Evolutionary conservation across 1,140 invertebrate species (phyloP), one percentile per base, ranked within the genome.

Genomic region (Saccostrea cuccullata): DNA sequence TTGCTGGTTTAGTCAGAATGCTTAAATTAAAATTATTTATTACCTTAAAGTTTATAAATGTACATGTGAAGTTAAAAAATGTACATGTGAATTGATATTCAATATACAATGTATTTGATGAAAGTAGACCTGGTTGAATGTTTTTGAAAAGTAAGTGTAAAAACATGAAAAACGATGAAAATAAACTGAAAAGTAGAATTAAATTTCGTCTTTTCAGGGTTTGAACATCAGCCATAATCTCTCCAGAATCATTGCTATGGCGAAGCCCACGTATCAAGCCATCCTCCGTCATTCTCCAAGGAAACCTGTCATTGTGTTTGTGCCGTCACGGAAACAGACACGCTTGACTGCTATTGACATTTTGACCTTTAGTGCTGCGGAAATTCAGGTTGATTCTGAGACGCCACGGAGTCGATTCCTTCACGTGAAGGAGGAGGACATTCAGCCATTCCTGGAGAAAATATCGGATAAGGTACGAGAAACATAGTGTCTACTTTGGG

Each of bases 191-290:
- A 47, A 47, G 6, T 47, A 2, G 47, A 47, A 3, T 47, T 47
- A n/a, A n/a, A n/a, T 47, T 36, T 36, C 84, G 12, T 92, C 88
- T 86, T 91, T 91, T 23, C 95, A 98, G 96, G 98, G 99, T 15
- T 98, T 99, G 94, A 99, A 99, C 95, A 98, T 99, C 17, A 99
- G 98, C 0, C 99, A 99, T 95, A 99, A 99, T 94, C 97, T 97
- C 2, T 98, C 98, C 0, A 96, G 99, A 40, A 96, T 99, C 1
- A 97, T 99, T 2, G 98, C 99, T 0, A 99, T 99, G 99, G 97
- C 98, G 0, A 99, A 99, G 94, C 99, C 99, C 0, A 97, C 98
- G 0, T 99, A 99, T 95, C 98, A 99, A 94, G 97, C 98, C 0
- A 98, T 99, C n/a, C 91, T 97, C 2, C 96, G 98, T 70, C 96